phyloP scores from a whole-genome alignment of 2,888 invertebrate species.

The Marronus borbonicus region DNA sequence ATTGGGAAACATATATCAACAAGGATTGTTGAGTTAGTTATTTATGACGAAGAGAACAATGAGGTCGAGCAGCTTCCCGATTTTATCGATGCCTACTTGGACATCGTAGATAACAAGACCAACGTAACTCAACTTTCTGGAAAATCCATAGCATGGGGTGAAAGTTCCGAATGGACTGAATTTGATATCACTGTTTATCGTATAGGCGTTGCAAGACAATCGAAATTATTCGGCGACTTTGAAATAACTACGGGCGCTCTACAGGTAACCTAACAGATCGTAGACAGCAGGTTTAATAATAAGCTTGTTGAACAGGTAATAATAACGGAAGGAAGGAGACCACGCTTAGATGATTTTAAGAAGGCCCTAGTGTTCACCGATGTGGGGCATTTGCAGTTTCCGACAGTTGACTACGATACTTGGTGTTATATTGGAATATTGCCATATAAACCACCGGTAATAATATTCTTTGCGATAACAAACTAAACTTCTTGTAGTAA shows the following conservation, averaged over 20 bases:
- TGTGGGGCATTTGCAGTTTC: neutral
- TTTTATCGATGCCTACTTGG: slow-evolving; percentile 20
- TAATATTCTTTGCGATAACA: neutral
- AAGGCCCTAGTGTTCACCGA: slow-evolving; percentile 7
- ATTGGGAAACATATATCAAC: slow-evolving; percentile 24
- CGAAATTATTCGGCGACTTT: slow-evolving; percentile 29
- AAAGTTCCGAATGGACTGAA: slow-evolving; percentile 30
- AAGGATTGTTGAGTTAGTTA: slow-evolving; percentile 20
- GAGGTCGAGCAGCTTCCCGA: neutral
- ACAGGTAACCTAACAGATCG: slow-evolving; percentile 15
- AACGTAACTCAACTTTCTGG: neutral
- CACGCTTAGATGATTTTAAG: slow-evolving; percentile 48
- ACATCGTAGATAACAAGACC: neutral
- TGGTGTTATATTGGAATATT: slow-evolving; percentile 44
- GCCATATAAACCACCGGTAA: neutral
- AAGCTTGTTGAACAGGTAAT: slow-evolving; percentile 43
- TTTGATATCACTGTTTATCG: slow-evolving; percentile 39
- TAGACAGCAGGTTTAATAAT: neutral
- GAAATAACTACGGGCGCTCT: neutral
- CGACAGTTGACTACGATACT: slow-evolving; percentile 8
- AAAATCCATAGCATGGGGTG: neutral
- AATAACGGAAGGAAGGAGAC: slow-evolving; percentile 42
- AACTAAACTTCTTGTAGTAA: too few species aligned
- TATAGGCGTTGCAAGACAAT: neutral
- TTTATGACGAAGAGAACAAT: slow-evolving; percentile 25